Percentiles rank a stretch among this genome's conserved stretches.
phyloP scores from a whole-genome alignment of 2,113 vertebrate species.

The Mastomys coucha region DNA sequence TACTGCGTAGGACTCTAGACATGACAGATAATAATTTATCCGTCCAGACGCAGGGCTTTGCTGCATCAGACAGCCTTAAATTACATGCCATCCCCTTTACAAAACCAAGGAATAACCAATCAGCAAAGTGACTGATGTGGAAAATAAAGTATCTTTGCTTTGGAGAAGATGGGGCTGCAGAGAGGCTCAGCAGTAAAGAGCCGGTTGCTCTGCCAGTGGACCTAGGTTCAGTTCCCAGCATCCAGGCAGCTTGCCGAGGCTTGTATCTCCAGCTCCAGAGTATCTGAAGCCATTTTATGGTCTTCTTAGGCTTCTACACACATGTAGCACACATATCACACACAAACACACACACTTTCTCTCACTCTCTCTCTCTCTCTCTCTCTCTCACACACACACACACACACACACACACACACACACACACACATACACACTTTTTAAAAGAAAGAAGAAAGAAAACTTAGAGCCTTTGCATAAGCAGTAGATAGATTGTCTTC shows the following conservation, averaged over 20 bases:
- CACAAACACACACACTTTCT: not conserved
- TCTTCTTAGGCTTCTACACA: too few relatives aligned
- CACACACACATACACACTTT: not conserved
- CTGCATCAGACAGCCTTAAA: slow-evolving; percentile 15
- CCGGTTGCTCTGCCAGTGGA: not conserved
- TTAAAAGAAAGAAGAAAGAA: not conserved
- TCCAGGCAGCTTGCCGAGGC: not conserved
- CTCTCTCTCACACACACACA: not conserved
- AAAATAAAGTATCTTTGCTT: not conserved
- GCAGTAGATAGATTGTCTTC: not conserved
- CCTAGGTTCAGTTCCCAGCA: not conserved
- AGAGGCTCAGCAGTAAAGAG: not conserved
- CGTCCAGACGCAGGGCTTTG: not conserved
- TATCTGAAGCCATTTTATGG: too few relatives aligned
- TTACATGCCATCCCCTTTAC: slow-evolving; percentile 12
- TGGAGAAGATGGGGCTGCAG: not conserved
- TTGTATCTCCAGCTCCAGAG: not conserved
- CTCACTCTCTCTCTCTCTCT: not conserved
- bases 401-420: not conserved
- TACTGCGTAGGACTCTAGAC: not conserved
- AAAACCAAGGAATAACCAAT: not conserved
- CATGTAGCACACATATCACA: not conserved
- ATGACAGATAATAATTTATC: not conserved
- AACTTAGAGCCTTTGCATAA: not conserved
- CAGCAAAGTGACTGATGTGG: not conserved